Percentiles rank a stretch among this genome's conserved stretches.
phyloP scores from a whole-genome alignment of 2,797 vertebrate genomes.

The Poecile montanus region DNA sequence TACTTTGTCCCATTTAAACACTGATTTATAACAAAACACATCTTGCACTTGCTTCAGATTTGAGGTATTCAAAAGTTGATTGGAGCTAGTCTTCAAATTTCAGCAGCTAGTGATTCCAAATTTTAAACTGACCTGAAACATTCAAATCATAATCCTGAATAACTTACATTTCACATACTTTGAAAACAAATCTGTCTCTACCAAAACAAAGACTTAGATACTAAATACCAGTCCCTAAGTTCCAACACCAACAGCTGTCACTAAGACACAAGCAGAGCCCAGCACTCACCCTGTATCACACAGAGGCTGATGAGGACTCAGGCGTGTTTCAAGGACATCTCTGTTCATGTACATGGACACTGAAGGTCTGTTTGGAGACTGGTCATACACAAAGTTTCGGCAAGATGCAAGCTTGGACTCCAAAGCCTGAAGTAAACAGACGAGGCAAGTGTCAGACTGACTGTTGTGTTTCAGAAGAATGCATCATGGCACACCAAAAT shows the following conservation, averaged over 20 bases:
- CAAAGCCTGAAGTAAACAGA: conserved; percentile 82
- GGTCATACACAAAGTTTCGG: conserved; percentile 91
- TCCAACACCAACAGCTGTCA: neutral
- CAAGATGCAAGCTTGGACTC: conserved; percentile 97
- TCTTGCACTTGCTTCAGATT: neutral
- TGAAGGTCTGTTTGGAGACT: conserved; percentile 78
- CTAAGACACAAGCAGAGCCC: neutral
- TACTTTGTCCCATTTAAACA: neutral
- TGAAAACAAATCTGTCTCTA: neutral
- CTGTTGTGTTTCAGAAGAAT: neutral
- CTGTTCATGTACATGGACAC: conserved; percentile 76
- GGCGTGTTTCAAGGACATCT: conserved; percentile 79
- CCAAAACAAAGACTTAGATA: neutral
- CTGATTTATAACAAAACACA: neutral
- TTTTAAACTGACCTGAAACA: neutral
- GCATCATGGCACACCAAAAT: neutral
- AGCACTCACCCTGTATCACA: conserved; percentile 86
- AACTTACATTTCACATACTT: neutral
- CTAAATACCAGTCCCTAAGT: neutral
- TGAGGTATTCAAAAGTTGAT: neutral
- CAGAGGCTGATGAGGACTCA: conserved; percentile 75
- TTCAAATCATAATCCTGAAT: neutral
- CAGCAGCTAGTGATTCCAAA: neutral
- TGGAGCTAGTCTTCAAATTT: neutral
- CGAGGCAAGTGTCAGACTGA: neutral